Percentiles rank a stretch among this genome's conserved stretches.
These are phyloP conservation scores for Caracal caracal DNA, from an alignment of 2,113 vertebrate species.

Conservation along the genomic window DNA sequence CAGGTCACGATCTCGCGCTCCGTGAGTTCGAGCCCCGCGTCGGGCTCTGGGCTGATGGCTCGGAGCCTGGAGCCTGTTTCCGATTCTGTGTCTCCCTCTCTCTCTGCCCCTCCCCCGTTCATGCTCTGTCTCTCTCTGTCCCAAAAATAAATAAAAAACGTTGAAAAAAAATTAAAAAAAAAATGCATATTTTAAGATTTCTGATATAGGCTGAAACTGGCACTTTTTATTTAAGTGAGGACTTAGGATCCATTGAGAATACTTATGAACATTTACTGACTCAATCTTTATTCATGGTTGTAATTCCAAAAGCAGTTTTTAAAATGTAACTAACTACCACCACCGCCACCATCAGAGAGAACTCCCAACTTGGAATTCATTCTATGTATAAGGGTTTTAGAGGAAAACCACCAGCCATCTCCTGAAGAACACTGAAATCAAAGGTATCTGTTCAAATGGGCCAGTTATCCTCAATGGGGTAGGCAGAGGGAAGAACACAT, in stretches of 20 bases:
- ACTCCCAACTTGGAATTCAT: constrained; percentile 41
- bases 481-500: background rate
- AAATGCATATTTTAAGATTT: constrained; percentile 58
- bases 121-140: no score
- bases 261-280: constrained; percentile 28
- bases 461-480: background rate
- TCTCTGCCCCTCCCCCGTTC: no score
- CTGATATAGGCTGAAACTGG: constrained; percentile 16
- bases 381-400: background rate
- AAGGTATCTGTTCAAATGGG: background rate
- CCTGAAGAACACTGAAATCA: background rate
- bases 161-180: no score
- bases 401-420: constrained; percentile 35
- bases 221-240: constrained; percentile 25
- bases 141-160: no score
- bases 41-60: no score
- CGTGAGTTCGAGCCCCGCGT: no score
- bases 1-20: no score
- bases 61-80: no score
- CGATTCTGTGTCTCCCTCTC: no score
- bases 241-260: constrained; percentile 28
- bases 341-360: background rate
- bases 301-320: constrained; percentile 56
- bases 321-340: constrained; percentile 54
- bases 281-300: constrained; percentile 1